Conservation (phyloP, 2,888 invertebrate genomes). For the Sinhomidia bicolor region DNA sequence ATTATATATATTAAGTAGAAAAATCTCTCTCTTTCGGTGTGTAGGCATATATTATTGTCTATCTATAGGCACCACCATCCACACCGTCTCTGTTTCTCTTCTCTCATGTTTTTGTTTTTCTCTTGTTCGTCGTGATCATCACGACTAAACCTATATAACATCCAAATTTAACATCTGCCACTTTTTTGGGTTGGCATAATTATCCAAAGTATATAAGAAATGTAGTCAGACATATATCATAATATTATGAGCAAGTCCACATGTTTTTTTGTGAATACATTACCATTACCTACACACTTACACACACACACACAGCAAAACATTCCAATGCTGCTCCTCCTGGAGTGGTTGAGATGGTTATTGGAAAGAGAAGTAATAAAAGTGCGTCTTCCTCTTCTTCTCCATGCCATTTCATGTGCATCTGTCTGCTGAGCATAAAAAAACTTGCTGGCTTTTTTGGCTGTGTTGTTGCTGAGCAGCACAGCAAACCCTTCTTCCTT, state of each 20-base stretch:
- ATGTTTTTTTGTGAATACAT: slow-evolving; percentile 15
- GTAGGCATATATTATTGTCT: too few relatives aligned
- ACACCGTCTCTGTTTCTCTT: too few relatives aligned
- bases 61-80: too few relatives aligned
- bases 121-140: too few relatives aligned
- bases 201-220: slow-evolving; percentile 21
- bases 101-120: slow-evolving; percentile 24
- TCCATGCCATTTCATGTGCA: slow-evolving; percentile 62
- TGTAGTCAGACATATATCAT: slow-evolving; percentile 44
- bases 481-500: slow-evolving; percentile 49
- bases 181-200: slow-evolving; percentile 49
- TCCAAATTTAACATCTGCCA: slow-evolving; percentile 53
- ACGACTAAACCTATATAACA: too few relatives aligned
- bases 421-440: background rate
- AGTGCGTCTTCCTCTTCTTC: slow-evolving; percentile 56
- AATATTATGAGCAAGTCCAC: slow-evolving; percentile 40
- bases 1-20: background rate
- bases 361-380: slow-evolving; percentile 45
- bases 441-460: slow-evolving; percentile 4
- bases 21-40: background rate
- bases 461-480: slow-evolving; percentile 4
- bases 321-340: slow-evolving; percentile 5
- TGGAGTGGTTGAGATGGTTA: background rate
- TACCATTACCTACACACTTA: too few relatives aligned
- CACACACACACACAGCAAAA: background rate